Evolutionary conservation across 2,113 vertebrate genomes (phyloP).

Genomic region (Pungitius pungitius): DNA sequence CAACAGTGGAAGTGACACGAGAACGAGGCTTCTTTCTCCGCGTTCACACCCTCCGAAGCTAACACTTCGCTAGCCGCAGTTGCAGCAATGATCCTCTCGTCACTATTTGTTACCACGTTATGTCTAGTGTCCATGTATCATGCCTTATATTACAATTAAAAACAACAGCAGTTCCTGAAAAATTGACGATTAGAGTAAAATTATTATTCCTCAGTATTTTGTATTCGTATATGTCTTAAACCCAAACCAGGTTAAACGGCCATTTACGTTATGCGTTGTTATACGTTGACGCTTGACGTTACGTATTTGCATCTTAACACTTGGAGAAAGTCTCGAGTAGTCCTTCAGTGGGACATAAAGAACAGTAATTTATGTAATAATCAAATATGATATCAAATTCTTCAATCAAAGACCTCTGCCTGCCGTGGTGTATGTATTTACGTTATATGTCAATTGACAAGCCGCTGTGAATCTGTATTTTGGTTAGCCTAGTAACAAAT

Average conservation of each 20-base stretch:
- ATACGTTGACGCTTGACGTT: background rate
- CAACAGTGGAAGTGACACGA: background rate
- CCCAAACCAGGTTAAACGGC: background rate
- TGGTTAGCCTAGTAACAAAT: background rate
- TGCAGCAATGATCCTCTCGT: background rate
- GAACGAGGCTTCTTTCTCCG: background rate
- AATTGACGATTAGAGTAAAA: background rate
- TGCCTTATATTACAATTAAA: background rate
- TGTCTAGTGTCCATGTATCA: background rate
- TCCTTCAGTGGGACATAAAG: background rate
- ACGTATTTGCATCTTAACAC: background rate
- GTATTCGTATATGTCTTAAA: background rate
- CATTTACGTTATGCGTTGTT: background rate
- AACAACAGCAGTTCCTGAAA: background rate
- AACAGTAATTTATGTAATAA: background rate
- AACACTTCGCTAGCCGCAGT: slow-evolving; percentile 13
- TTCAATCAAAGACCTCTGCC: background rate
- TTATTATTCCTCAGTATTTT: background rate
- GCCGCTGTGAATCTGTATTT: background rate
- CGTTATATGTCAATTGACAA: too few relatives aligned
- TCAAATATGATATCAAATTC: background rate
- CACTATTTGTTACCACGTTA: background rate
- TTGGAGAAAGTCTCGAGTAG: background rate
- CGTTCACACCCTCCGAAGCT: slow-evolving; percentile 13
- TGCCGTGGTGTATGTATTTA: background rate